These are phyloP conservation scores for Ceratina australensis DNA, from an alignment of 1,140 invertebrate species.

Conservation along the genomic window DNA sequence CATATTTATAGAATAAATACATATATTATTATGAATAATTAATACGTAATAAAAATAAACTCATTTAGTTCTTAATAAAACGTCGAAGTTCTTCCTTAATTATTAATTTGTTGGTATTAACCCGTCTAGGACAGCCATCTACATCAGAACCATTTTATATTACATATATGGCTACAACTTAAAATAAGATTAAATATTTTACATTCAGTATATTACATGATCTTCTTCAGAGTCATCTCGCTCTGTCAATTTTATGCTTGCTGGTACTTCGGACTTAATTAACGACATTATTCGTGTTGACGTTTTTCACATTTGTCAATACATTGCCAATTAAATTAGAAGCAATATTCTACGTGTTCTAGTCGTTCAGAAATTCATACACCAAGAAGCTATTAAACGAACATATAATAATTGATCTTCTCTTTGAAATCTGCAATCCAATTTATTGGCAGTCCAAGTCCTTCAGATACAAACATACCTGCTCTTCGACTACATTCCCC, in stretches of 20 bases:
- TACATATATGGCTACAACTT: background rate
- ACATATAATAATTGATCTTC: background rate
- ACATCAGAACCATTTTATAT: slow-evolving; percentile 8
- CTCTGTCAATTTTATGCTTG: background rate
- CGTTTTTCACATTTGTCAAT: background rate
- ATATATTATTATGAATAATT: too few species aligned
- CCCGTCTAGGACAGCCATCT: background rate
- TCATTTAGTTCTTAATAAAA: too few species aligned
- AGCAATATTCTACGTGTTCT: too few species aligned
- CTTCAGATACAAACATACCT: background rate
- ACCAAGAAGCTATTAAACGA: too few species aligned
- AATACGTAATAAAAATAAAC: too few species aligned
- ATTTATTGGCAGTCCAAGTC: background rate
- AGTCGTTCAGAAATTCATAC: too few species aligned
- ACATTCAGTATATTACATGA: background rate
- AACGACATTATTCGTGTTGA: background rate
- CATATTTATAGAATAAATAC: too few species aligned
- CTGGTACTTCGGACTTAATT: background rate
- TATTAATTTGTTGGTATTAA: background rate
- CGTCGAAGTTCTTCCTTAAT: too few species aligned
- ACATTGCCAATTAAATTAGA: too few species aligned
- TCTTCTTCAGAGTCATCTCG: background rate
- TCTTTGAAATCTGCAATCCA: background rate
- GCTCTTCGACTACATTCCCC: background rate
- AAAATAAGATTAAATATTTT: background rate